Evolutionary conservation across 2,888 invertebrate genomes (phyloP).

Genomic region (Napeogenes sylphis): DNA sequence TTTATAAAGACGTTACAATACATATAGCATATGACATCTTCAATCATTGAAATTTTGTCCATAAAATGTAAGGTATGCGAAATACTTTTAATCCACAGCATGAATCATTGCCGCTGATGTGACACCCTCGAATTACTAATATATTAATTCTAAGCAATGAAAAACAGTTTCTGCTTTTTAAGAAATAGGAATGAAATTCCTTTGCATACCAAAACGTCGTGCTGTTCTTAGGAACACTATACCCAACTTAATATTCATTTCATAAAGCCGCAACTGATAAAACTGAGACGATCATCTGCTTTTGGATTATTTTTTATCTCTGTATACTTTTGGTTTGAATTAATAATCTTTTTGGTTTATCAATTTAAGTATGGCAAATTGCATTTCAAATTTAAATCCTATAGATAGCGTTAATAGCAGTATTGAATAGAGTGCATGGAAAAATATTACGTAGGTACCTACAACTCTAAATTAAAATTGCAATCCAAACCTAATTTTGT

Average conservation of each 20-base stretch:
- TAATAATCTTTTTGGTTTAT: slow-evolving; percentile 21
- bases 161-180: not conserved
- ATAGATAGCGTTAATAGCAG: slow-evolving; percentile 8
- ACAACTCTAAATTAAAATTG: too few species aligned
- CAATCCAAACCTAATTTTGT: too few species aligned
- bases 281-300: slow-evolving; percentile 40
- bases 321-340: slow-evolving; percentile 24
- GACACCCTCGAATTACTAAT: slow-evolving; percentile 15
- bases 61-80: too few species aligned
- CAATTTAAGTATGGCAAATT: slow-evolving; percentile 21
- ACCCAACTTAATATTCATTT: slow-evolving; percentile 46
- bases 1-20: too few species aligned
- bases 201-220: slow-evolving; percentile 7
- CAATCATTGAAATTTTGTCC: too few species aligned
- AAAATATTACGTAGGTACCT: not conserved
- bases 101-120: slow-evolving; percentile 25
- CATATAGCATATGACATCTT: too few species aligned
- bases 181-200: not conserved
- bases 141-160: not conserved
- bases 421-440: not conserved
- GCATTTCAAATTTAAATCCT: slow-evolving; percentile 16
- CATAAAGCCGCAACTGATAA: slow-evolving; percentile 51
- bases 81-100: too few species aligned
- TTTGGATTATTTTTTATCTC: slow-evolving; percentile 40
- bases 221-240: slow-evolving; percentile 22